Evolutionary conservation across 2,888 invertebrate genomes (phyloP).

Genomic region (Lasius fuliginosus): DNA sequence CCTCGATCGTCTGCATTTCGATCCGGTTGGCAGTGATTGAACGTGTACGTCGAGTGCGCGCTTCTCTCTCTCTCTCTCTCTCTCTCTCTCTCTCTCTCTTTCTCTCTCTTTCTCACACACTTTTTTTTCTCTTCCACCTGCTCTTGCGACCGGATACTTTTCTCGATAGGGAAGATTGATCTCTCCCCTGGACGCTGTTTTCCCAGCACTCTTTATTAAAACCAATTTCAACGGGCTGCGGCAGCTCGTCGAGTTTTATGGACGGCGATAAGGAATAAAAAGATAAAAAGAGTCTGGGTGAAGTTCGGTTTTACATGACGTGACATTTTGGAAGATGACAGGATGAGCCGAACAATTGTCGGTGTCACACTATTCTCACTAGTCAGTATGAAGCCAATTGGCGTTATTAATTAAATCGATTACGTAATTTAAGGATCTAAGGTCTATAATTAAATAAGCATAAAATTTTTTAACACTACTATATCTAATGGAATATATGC

Average conservation of each 20-base stretch:
- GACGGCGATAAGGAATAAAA: conserved; percentile 42
- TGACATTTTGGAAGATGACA: conserved; percentile 20
- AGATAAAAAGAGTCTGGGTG: neutral
- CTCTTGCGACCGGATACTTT: conserved; percentile 38
- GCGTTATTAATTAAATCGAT: conserved; percentile 10
- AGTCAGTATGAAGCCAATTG: neutral
- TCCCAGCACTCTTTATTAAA: conserved; percentile 55
- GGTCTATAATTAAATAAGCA: neutral
- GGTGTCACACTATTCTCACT: neutral
- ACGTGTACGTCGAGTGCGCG: conserved; percentile 33
- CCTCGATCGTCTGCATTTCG: conserved; percentile 54
- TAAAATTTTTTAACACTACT: neutral
- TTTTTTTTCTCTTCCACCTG: conserved; percentile 23
- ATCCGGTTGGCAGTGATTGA: conserved; percentile 58
- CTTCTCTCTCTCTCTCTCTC: conserved; percentile 40
- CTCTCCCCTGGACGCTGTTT: conserved; percentile 49
- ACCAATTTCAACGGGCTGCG: conserved; percentile 56
- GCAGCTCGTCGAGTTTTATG: conserved; percentile 53
- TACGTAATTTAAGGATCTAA: neutral
- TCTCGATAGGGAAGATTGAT: conserved; percentile 54
- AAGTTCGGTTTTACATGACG: conserved; percentile 10
- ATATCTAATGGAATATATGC: neutral
- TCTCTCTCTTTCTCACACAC: neutral
- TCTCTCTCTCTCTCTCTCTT: conserved; percentile 35
- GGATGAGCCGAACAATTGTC: conserved; percentile 14